phyloP scores from a whole-genome alignment of 2,888 invertebrate species.

The Calliopum simillimum region DNA sequence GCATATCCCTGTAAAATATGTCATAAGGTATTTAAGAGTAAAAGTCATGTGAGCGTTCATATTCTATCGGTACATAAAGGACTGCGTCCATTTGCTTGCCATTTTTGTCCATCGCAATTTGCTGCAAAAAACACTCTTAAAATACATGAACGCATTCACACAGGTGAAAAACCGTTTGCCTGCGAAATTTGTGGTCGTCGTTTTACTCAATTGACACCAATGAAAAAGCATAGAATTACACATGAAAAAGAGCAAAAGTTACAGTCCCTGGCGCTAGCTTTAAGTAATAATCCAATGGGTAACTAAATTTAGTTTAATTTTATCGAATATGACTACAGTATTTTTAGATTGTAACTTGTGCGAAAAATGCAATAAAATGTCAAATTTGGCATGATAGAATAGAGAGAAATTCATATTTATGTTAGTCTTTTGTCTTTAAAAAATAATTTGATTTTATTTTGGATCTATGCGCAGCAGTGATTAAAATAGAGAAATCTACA shows the following conservation, averaged over 20 bases:
- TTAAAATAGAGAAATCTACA: no score
- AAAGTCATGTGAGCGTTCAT: conserved; percentile 44
- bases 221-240: conserved; percentile 43
- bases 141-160: conserved; percentile 43
- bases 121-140: conserved; percentile 45
- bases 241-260: conserved; percentile 36
- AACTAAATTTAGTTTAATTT: no score
- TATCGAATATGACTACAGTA: no score
- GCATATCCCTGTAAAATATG: conserved; percentile 41
- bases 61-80: conserved; percentile 43
- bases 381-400: not conserved
- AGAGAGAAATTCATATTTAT: no score
- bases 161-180: conserved; percentile 43
- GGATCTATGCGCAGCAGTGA: no score
- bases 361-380: no score
- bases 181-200: conserved; percentile 43
- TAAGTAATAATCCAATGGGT: no score
- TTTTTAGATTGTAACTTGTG: no score
- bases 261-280: no score
- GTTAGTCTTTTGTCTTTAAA: no score
- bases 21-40: conserved; percentile 42
- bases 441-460: no score
- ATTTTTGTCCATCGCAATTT: conserved; percentile 42
- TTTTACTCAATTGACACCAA: conserved; percentile 44
- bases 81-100: conserved; percentile 40